Percentiles rank a stretch among this genome's conserved stretches.
Conservation (phyloP, 2,888 invertebrate genomes). For the Leptodirus hochenwartii region DNA sequence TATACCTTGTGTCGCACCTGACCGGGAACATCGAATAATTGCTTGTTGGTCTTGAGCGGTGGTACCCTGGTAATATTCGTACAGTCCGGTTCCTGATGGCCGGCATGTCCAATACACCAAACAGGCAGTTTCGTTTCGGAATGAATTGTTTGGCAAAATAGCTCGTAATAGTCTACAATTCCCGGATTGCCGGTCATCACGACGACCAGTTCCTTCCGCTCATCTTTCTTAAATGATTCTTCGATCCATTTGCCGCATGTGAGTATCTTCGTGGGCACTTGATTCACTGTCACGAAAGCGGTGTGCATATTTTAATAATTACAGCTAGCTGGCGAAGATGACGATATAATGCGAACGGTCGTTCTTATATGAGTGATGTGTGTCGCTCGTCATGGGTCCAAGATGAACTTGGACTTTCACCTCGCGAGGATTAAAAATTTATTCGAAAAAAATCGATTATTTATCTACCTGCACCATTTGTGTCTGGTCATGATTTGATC, state of each 20-base stretch:
- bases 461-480: no score
- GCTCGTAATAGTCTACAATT: slow-evolving; percentile 58
- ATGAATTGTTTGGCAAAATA: slow-evolving; percentile 42
- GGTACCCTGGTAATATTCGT: slow-evolving; percentile 31
- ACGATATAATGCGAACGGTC: no score
- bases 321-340: neutral
- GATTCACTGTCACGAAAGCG: slow-evolving; percentile 36
- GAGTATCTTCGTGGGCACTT: slow-evolving; percentile 51
- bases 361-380: no score
- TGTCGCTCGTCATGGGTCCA: no score
- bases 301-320: slow-evolving; percentile 19
- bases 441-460: no score
- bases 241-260: slow-evolving; percentile 54
- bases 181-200: slow-evolving; percentile 83
- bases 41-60: slow-evolving; percentile 32
- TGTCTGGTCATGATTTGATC: no score
- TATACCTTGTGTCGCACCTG: slow-evolving; percentile 67
- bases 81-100: slow-evolving; percentile 54
- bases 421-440: no score
- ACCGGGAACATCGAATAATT: slow-evolving; percentile 54
- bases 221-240: slow-evolving; percentile 33
- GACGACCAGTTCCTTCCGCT: slow-evolving; percentile 42
- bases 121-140: slow-evolving; percentile 43
- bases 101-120: slow-evolving; percentile 68
- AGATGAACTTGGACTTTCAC: no score